Evolutionary conservation across 1,140 invertebrate genomes (phyloP).

Genomic region (Leptoteleia sp.): DNA sequence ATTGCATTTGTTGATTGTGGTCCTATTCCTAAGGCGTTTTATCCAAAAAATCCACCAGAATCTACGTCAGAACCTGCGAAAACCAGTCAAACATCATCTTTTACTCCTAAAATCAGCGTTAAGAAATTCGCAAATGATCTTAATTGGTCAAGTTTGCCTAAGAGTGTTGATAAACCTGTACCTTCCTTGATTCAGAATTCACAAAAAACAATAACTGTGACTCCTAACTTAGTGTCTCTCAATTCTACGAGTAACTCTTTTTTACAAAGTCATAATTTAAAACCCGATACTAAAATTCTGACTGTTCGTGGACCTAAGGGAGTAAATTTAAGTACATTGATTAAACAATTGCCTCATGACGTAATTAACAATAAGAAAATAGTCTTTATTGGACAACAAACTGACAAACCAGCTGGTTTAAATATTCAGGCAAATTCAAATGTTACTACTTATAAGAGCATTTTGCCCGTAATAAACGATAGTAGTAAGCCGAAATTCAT

Average conservation of each 20-base stretch:
- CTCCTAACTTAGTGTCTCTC: slow-evolving; percentile 24
- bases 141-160: slow-evolving; percentile 1
- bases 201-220: neutral
- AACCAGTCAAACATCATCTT: neutral
- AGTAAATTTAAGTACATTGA: slow-evolving; percentile 66
- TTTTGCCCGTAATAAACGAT: slow-evolving; percentile 36
- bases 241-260: slow-evolving; percentile 38
- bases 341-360: slow-evolving; percentile 68
- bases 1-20: slow-evolving; percentile 77
- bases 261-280: slow-evolving; percentile 50
- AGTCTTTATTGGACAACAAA: slow-evolving; percentile 66
- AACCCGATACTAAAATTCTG: slow-evolving; percentile 62
- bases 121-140: slow-evolving; percentile 68
- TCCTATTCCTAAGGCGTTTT: slow-evolving; percentile 27
- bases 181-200: neutral
- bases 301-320: slow-evolving; percentile 68
- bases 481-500: slow-evolving; percentile 41
- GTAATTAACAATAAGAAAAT: slow-evolving; percentile 69
- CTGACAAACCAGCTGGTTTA: slow-evolving; percentile 13
- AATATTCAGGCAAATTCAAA: neutral
- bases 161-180: neutral
- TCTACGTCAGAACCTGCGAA: neutral
- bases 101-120: slow-evolving; percentile 62
- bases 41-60: neutral
- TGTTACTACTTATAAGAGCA: slow-evolving; percentile 40